phyloP scores from a whole-genome alignment of 2,888 invertebrate genomes.

The Psylliodes chrysocephalus region DNA sequence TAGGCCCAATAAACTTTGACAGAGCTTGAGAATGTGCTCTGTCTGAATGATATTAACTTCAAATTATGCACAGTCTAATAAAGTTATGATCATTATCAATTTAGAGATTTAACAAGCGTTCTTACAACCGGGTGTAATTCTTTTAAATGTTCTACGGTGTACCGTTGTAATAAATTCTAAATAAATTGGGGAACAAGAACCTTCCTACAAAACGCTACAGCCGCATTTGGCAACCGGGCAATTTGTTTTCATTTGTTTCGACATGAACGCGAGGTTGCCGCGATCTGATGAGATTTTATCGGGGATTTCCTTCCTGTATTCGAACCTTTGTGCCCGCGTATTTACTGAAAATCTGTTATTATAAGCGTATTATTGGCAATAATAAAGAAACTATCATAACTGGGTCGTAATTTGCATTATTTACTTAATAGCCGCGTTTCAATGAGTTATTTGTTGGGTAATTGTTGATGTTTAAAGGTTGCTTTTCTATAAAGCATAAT shows the following conservation, averaged over 20 bases:
- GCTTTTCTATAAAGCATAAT: conserved; percentile 20
- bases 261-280: conserved; percentile 43
- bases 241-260: conserved; percentile 59
- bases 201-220: no score
- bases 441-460: conserved; percentile 39
- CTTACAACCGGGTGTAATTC: no score
- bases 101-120: no score
- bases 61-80: no score
- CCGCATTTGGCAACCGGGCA: conserved; percentile 52
- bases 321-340: conserved; percentile 48
- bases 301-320: conserved; percentile 56
- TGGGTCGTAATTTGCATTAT: conserved; percentile 53
- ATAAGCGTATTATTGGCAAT: conserved; percentile 53
- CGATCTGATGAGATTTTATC: conserved; percentile 58
- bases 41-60: no score
- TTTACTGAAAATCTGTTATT: conserved; percentile 56
- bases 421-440: conserved; percentile 47
- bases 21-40: no score
- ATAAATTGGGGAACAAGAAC: no score
- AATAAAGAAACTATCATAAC: conserved; percentile 52
- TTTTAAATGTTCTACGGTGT: no score
- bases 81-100: no score
- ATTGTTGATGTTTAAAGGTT: conserved; percentile 35
- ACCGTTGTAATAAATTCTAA: no score
- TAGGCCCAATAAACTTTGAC: no score